Base-by-base conservation (phyloP, 2,797 vertebrate species). In the Alca torda region DNA sequence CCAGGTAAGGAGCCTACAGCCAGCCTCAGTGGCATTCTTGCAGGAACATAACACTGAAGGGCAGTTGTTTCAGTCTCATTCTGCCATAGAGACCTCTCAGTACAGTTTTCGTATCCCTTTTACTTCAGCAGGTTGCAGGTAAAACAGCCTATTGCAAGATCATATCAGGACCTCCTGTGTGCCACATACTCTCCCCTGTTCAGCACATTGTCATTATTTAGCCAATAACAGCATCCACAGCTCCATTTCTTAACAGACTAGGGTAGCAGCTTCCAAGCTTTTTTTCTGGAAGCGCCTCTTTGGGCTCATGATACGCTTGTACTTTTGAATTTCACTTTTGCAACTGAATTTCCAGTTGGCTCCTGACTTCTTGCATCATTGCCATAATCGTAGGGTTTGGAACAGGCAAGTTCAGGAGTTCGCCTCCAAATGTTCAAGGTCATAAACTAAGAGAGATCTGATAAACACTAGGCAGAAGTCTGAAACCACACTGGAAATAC, bases 391-490 rank as follows among this genome's bases (percentile, higher is more conserved):
- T 11, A 70, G 25, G 7, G 6, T 87, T 91, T 89, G 31, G 46
- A 93, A 70, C 16, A 31, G 25, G 25, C 16, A 91, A 80, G 50
- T 74, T 93, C 72, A 77, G 65, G 14, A 95, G 53, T 81, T 94
- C 4, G 2, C 45, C 43, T 87, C 53, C 21, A 87, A 65, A 74
- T 60, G 24, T 65, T 92, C 69, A 86, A 56, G 81, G 57, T 87
- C 78, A 90, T 93, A 95, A 95, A 85, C 45, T 83, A 87, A 74
- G 48, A 84, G 37, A 88, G 26, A 93, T 37, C 72, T 83, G 54
- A 87, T 77, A 91, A 95, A 63, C 13, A 20, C 20, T 37, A 35
- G 9, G 28, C n/a, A 90, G 48, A 87, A 93, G 20, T 64, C 53
- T 2, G 23, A 93, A 93, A 83, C 41, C 57, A 89, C n/a, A 51